Percentiles rank a stretch among this genome's conserved stretches.
phyloP scores from a whole-genome alignment of 2,113 vertebrate species.

The Thomomys bottae region DNA sequence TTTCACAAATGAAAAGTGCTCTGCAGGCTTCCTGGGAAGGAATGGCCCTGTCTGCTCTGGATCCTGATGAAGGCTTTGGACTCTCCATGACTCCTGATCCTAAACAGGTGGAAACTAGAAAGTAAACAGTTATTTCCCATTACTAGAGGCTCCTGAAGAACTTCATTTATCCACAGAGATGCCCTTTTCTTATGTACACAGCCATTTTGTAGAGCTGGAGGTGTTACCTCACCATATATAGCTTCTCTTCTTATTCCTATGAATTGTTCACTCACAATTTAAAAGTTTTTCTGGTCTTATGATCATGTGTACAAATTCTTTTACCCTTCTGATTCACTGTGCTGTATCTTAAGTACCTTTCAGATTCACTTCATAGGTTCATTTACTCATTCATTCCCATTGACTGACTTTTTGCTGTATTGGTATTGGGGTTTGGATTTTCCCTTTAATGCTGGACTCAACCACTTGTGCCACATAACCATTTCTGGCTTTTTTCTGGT shows the following conservation, averaged over 20 bases:
- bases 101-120: background rate
- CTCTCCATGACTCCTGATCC: background rate
- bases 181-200: background rate
- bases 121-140: background rate
- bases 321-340: background rate
- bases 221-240: background rate
- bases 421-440: no score
- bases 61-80: background rate
- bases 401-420: no score
- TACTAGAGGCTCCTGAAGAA: background rate
- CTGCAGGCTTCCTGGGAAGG: background rate
- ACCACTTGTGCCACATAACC: no score
- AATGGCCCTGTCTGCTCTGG: background rate
- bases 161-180: background rate
- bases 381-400: background rate
- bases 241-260: background rate
- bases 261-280: background rate
- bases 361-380: background rate
- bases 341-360: background rate
- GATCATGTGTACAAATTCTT: background rate
- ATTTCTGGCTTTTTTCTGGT: no score
- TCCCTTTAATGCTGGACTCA: no score
- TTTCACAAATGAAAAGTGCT: background rate
- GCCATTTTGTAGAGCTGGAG: background rate
- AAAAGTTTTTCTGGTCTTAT: background rate